These are phyloP conservation scores for Ursus arctos DNA, from an alignment of 2,113 vertebrate species.

Conservation along the genomic window DNA sequence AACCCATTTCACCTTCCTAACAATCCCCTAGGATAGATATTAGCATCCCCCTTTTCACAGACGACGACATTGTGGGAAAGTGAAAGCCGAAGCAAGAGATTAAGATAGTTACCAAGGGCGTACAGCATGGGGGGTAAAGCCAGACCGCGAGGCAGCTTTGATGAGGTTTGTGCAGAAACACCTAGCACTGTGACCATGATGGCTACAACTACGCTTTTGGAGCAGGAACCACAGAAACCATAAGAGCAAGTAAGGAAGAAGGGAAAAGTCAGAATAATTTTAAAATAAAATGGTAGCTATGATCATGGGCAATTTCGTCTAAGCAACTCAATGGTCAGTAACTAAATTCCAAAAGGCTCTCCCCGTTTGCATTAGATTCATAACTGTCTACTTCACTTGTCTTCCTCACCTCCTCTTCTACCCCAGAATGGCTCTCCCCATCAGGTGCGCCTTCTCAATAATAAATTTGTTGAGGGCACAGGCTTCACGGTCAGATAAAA, in stretches of 20 bases:
- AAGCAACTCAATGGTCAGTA: neutral
- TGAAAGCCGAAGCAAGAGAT: neutral
- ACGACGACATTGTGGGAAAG: neutral
- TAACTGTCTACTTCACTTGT: neutral
- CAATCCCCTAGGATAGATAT: neutral
- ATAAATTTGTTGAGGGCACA: neutral
- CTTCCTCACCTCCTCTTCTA: neutral
- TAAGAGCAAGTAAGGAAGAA: slow-evolving; percentile 72
- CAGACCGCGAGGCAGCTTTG: neutral
- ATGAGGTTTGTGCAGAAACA: slow-evolving; percentile 41
- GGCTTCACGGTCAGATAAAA: slow-evolving; percentile 38
- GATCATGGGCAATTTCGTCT: neutral
- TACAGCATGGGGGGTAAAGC: neutral
- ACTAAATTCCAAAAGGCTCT: neutral
- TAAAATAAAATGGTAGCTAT: neutral
- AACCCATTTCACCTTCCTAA: neutral
- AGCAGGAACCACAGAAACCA: slow-evolving; percentile 69
- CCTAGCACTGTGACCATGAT: neutral
- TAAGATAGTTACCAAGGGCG: neutral
- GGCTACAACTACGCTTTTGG: slow-evolving; percentile 72
- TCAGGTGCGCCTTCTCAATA: neutral
- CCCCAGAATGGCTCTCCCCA: neutral
- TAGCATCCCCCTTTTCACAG: slow-evolving; percentile 11
- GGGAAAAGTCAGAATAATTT: neutral
- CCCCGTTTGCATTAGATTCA: neutral